phyloP scores from a whole-genome alignment of 2,888 invertebrate species.

The Stenurella melanura region DNA sequence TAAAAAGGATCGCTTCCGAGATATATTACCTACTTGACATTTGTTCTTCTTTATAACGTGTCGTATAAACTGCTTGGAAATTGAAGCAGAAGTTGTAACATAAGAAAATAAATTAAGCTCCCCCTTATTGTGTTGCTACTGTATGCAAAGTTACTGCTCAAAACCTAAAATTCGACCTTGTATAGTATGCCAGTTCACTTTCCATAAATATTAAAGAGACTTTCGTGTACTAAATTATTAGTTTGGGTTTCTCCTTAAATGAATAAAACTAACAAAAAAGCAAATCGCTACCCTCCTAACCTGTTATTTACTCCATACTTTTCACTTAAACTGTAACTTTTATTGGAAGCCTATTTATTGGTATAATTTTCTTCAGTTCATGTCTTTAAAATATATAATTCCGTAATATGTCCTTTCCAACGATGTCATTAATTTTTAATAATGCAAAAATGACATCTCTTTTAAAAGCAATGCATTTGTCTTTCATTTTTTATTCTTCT shows the following conservation, averaged over 20 bases:
- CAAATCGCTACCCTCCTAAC: slow-evolving; percentile 58
- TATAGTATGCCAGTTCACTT: not conserved
- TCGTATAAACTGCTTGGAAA: slow-evolving; percentile 59
- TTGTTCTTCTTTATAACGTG: slow-evolving; percentile 64
- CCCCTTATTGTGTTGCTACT: not conserved
- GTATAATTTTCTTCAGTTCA: slow-evolving; percentile 45
- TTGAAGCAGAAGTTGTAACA: slow-evolving; percentile 51
- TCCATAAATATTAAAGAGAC: slow-evolving; percentile 16
- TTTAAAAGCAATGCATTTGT: slow-evolving; percentile 28
- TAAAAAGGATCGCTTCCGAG: slow-evolving; percentile 66
- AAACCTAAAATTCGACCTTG: not conserved
- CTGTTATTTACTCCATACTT: slow-evolving; percentile 56
- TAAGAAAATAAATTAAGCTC: slow-evolving; percentile 49
- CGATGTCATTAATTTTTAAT: slow-evolving; percentile 48
- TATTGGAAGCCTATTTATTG: slow-evolving; percentile 29
- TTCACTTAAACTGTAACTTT: slow-evolving; percentile 55
- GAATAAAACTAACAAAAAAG: slow-evolving; percentile 62
- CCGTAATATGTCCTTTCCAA: slow-evolving; percentile 41
- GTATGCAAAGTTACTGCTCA: not conserved
- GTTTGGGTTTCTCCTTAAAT: slow-evolving; percentile 58
- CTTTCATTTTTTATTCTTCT: slow-evolving; percentile 23
- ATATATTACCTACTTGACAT: slow-evolving; percentile 67
- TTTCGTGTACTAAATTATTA: slow-evolving; percentile 58
- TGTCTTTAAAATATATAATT: slow-evolving; percentile 50
- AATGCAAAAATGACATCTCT: slow-evolving; percentile 49